Evolutionary conservation across 2,113 vertebrate species (phyloP).

Genomic region (Silurus asotus): DNA sequence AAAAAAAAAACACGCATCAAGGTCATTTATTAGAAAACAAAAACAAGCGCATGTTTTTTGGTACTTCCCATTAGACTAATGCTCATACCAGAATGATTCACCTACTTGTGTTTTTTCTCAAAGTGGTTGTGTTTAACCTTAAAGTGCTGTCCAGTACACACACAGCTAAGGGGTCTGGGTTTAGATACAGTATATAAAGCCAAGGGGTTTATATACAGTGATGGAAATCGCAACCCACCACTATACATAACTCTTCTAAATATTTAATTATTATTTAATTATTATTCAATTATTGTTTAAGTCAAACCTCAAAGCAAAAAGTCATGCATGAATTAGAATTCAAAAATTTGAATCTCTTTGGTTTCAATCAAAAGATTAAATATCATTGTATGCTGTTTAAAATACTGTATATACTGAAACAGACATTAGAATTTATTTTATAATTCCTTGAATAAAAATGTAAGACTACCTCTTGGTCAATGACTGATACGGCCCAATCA

Average conservation of each 20-base stretch:
- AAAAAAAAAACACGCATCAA: background rate
- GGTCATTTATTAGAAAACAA: background rate
- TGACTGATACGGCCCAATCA: background rate
- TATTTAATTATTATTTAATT: background rate
- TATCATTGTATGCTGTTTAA: background rate
- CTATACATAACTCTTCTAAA: background rate
- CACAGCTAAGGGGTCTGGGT: background rate
- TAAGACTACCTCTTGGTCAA: background rate
- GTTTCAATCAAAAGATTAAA: background rate
- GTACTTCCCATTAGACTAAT: background rate
- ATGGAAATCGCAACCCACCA: background rate
- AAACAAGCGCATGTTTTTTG: background rate
- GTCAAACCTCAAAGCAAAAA: background rate
- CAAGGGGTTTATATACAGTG: background rate
- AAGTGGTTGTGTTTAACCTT: background rate
- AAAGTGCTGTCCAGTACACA: background rate
- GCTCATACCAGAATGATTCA: background rate
- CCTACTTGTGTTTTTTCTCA: background rate
- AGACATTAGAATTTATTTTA: background rate
- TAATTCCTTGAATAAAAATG: background rate
- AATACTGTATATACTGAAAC: background rate
- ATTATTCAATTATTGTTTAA: too few species aligned
- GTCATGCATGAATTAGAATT: background rate
- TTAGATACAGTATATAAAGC: background rate
- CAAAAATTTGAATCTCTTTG: background rate